Conservation (phyloP, 2,797 vertebrate species). For the Argyrosomus regius region DNA sequence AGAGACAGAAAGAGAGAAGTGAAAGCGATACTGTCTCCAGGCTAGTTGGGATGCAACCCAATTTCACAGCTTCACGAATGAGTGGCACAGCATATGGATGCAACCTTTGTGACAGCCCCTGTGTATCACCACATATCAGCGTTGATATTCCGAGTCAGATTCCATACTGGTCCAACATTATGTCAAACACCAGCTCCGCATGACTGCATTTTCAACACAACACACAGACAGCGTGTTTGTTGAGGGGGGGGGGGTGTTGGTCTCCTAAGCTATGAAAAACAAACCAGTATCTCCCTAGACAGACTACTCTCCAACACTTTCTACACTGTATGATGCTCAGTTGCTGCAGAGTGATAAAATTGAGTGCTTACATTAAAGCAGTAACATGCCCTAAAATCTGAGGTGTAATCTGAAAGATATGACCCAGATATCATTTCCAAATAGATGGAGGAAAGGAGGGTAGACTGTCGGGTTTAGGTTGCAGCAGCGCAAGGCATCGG, state of each 20-base stretch:
- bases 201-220: conserved; percentile 77
- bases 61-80: conserved; percentile 91
- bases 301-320: conserved; percentile 42
- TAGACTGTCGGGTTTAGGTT: conserved; percentile 29
- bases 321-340: conserved; percentile 15
- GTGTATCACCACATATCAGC: conserved; percentile 86
- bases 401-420: conserved; percentile 31
- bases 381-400: conserved; percentile 29
- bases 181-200: conserved; percentile 81
- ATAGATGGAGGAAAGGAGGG: background rate
- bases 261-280: conserved; percentile 46
- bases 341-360: conserved; percentile 27
- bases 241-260: conserved; percentile 28
- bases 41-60: conserved; percentile 88
- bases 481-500: conserved; percentile 37
- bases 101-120: conserved; percentile 87
- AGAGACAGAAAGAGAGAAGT: conserved; percentile 57
- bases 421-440: conserved; percentile 44
- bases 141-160: conserved; percentile 87
- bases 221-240: conserved; percentile 69
- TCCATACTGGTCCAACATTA: conserved; percentile 87
- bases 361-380: conserved; percentile 14
- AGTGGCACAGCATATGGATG: conserved; percentile 88
- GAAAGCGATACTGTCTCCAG: conserved; percentile 82
- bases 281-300: conserved; percentile 53